Evolutionary conservation across 2,888 invertebrate species (phyloP).

Genomic region (Rhagonycha fulva): DNA sequence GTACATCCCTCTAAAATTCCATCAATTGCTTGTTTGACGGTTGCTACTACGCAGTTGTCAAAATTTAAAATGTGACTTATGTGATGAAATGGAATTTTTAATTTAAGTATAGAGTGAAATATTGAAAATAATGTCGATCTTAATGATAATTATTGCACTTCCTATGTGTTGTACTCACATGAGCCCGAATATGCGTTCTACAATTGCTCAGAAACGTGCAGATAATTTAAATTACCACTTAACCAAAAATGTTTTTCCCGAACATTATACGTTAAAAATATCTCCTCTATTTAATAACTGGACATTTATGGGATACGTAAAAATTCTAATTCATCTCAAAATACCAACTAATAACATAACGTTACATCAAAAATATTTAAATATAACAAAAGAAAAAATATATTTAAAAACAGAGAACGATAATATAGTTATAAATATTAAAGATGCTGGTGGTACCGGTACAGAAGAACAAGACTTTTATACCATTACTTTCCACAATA

Average conservation of each 20-base stretch:
- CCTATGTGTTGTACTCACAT: background rate
- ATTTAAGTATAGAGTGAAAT: too few relatives aligned
- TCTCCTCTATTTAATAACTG: background rate
- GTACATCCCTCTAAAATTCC: too few relatives aligned
- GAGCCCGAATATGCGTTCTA: background rate
- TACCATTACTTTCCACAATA: background rate
- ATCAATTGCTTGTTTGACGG: too few relatives aligned
- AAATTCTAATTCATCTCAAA: background rate
- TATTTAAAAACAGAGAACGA: background rate
- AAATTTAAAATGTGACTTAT: too few relatives aligned
- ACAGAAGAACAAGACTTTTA: background rate
- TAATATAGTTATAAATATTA: background rate
- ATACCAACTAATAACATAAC: background rate
- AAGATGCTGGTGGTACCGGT: background rate
- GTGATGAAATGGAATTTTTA: too few relatives aligned
- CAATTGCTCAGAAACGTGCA: background rate
- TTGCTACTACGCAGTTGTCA: too few relatives aligned
- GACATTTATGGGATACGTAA: background rate
- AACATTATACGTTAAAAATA: background rate
- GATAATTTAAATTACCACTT: background rate
- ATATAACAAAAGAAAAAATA: background rate
- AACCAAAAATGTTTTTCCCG: background rate
- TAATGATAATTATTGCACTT: too few relatives aligned
- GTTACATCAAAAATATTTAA: background rate
- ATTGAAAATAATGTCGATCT: too few relatives aligned